Base-by-base conservation (phyloP, 2,113 vertebrate genomes). In the Chionis minor region DNA sequence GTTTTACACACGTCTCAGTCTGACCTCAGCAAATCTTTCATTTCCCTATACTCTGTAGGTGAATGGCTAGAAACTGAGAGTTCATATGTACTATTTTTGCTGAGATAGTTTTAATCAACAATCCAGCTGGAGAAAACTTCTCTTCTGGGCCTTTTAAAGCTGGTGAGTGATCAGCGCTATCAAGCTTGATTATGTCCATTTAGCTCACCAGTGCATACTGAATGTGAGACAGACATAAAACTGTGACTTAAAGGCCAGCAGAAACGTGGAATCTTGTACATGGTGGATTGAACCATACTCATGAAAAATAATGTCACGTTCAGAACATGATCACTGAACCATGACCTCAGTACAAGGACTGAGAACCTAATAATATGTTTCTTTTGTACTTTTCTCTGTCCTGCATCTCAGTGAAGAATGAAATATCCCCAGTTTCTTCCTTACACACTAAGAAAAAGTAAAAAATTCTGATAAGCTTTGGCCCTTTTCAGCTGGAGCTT, bases 121-220 rank as follows among this genome's bases (percentile, higher is more conserved):
- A 35, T 81, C 82, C 88, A 95, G 59, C 55, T 94, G 83, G 59
- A 95, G 92, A 67, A 94, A 96, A 94, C 55, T 74, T 72, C 52
- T 91, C 77, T 91, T 93, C 13, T 0, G 12, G 67, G 90, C 47
- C 72, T 71, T 86, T 73, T 95, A 92, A 92, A 96, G 58, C 59
- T 88, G 62, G 67, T 81, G 74, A 80, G 54, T 30, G 75, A 81
- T 88, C 55, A 86, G 72, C n/a, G 77, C 59, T 81, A 93, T 63
- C 38, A 90, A 72, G 72, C 59, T 35, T 93, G 75, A 16, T 96
- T 90, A 74, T 55, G 63, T 86, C 42, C 55, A 18, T 66, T 94
- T 66, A 95, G 69, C 42, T 96, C 79, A 74, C 67, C 38, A 84
- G 67, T 58, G 90, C 71, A 92, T 94, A 86, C 67, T 61, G 90